Conservation (phyloP, 2,888 invertebrate genomes). For the Malthinus seriepunctatus region DNA sequence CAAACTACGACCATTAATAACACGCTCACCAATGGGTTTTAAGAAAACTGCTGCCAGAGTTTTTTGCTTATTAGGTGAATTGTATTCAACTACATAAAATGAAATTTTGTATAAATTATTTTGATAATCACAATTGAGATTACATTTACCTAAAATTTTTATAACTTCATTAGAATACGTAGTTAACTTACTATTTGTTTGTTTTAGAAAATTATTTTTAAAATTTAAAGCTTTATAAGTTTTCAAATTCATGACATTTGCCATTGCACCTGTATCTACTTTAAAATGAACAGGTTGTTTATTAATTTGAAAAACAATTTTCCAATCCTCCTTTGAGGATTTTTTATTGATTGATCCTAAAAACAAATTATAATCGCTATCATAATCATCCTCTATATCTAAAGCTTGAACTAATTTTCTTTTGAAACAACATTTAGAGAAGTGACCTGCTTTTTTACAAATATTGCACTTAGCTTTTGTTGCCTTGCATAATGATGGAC, state of each 20-base stretch:
- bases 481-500: neutral
- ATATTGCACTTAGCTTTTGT: neutral
- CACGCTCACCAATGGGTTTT: too few relatives aligned
- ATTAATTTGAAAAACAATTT: conserved; percentile 4
- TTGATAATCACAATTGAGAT: conserved; percentile 15
- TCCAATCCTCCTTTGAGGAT: neutral
- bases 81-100: conserved; percentile 23
- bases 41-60: too few relatives aligned
- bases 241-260: conserved; percentile 15
- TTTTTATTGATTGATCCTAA: too few relatives aligned
- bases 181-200: conserved; percentile 14
- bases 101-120: neutral
- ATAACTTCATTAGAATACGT: conserved; percentile 21
- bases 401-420: neutral
- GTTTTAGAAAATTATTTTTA: neutral
- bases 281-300: conserved; percentile 11
- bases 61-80: conserved; percentile 2
- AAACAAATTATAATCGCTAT: too few relatives aligned
- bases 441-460: too few relatives aligned
- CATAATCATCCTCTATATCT: too few relatives aligned
- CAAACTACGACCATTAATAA: too few relatives aligned
- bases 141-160: conserved; percentile 20
- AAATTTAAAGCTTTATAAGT: neutral
- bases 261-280: conserved; percentile 24
- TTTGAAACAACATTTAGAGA: too few relatives aligned